Evolutionary conservation across 2,113 vertebrate species (phyloP).

Genomic region (Lophotis ruficrista): DNA sequence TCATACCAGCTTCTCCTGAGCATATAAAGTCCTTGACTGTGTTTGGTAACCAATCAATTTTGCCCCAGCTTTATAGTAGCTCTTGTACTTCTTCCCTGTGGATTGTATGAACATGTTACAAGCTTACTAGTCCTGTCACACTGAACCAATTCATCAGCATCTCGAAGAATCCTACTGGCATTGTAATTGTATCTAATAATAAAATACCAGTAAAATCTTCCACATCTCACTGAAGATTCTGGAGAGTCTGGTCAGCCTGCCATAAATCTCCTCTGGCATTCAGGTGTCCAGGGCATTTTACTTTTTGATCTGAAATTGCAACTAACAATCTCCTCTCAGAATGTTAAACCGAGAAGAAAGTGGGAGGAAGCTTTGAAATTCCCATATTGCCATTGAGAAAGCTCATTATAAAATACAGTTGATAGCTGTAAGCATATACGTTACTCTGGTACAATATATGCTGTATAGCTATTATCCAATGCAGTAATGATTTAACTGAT

Average conservation of each 20-base stretch:
- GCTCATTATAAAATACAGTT: neutral
- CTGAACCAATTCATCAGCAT: neutral
- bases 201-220: constrained; percentile 13
- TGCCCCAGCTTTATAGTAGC: neutral
- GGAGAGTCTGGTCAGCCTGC: neutral
- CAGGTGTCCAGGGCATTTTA: neutral
- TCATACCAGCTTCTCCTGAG: neutral
- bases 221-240: neutral
- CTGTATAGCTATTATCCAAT: neutral
- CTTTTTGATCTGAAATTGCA: constrained; percentile 35
- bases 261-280: constrained; percentile 18
- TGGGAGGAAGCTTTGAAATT: neutral
- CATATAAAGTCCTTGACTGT: neutral
- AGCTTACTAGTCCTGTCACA: neutral
- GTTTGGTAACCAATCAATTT: neutral
- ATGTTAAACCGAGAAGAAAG: constrained; percentile 15
- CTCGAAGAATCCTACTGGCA: neutral
- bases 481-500: constrained; percentile 22
- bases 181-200: constrained; percentile 21
- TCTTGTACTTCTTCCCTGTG: neutral
- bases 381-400: neutral
- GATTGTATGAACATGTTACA: neutral
- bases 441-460: neutral
- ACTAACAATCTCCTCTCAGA: neutral
- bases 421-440: neutral